Base-by-base conservation (phyloP, 2,888 invertebrate genomes). In the Helobdella robusta region DNA sequence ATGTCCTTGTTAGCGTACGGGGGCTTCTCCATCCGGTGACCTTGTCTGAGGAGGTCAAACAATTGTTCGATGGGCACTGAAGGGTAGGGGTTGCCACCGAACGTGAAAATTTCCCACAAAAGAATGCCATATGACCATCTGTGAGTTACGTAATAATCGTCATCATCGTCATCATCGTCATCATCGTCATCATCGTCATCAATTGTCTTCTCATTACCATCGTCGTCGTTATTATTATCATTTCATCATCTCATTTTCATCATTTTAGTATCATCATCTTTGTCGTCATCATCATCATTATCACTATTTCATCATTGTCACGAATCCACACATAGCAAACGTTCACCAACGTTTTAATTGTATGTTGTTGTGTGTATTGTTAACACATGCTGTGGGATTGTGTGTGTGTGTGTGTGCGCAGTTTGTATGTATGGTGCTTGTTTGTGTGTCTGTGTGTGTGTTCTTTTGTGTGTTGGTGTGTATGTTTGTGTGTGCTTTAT, bases 21-120 rank as follows among this genome's bases (percentile, higher is more conserved):
- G 6, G 97, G 97, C 73, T 89, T 89, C 78, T 91, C 91, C 93
- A 95, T 93, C 70, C 94, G 84, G 76, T 91, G 88, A 0, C 94
- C 95, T 58, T 88, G 87, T 79, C 90, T 86, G 64, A 98, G 82
- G 69, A 91, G 85, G 75, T 89, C 88, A 82, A 92, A 93, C 72
- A 98, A 85, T 75, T 91, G 89, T 78, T 94, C 91, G 28, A 93
- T 89, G 2, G 91, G 91, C 32, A 97, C 89, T 0, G 91, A 89
- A 2, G 95, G 94, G 82, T 97, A 98, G 0, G 97, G 97, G 4
- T 93, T 93, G 20, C 92, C 94, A 23, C 97, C 97, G 63, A 94
- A 84, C 0, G 95, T 95, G 89, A 95, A 94, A 59, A 97, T 95
- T 83, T 98, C 97, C 95, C 97, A 98, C 64, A 97, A 81, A n/a